A percentile compares a stretch with the other conserved stretches of the same genome.
These are phyloP conservation scores for Umimayanthus kanabou DNA, from an alignment of 92 coral and sea anemone genomes.

Conservation along the genomic window DNA sequence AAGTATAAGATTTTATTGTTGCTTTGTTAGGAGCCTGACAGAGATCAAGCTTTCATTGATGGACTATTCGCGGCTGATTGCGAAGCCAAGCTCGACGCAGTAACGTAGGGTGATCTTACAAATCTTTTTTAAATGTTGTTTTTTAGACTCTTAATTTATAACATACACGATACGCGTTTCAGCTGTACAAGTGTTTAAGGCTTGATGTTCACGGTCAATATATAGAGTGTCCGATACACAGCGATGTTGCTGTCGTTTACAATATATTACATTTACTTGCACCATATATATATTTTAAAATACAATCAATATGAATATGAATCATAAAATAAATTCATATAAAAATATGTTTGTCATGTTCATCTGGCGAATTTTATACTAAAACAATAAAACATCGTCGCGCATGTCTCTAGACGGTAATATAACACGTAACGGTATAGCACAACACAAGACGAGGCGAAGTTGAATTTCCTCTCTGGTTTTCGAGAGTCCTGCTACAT, in stretches of 20 bases:
- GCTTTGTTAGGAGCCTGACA: conserved; percentile 78
- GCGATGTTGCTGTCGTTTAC: not conserved
- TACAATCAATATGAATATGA: too few species aligned
- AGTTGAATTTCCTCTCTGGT: too few species aligned
- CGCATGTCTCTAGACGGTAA: too few species aligned
- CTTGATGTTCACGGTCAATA: not conserved
- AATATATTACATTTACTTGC: too few species aligned
- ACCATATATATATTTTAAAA: too few species aligned
- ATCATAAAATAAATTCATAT: too few species aligned
- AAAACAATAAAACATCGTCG: too few species aligned
- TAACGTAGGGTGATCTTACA: conserved; percentile 64
- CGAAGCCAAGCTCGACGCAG: conserved; percentile 85
- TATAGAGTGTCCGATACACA: not conserved
- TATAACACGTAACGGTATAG: too few species aligned
- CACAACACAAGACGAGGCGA: too few species aligned
- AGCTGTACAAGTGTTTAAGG: not conserved
- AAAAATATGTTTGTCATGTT: too few species aligned
- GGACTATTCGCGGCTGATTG: conserved; percentile 67
- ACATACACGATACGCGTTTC: not conserved
- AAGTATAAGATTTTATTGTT: not conserved
- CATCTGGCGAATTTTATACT: too few species aligned
- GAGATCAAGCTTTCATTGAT: conserved; percentile 76
- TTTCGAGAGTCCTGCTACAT: too few species aligned
- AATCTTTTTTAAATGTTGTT: not conserved
- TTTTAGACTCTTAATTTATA: not conserved